Percentiles rank a stretch among this genome's conserved stretches.
Conservation (phyloP, 1,140 invertebrate species). For the Gryllus bimaculatus region DNA sequence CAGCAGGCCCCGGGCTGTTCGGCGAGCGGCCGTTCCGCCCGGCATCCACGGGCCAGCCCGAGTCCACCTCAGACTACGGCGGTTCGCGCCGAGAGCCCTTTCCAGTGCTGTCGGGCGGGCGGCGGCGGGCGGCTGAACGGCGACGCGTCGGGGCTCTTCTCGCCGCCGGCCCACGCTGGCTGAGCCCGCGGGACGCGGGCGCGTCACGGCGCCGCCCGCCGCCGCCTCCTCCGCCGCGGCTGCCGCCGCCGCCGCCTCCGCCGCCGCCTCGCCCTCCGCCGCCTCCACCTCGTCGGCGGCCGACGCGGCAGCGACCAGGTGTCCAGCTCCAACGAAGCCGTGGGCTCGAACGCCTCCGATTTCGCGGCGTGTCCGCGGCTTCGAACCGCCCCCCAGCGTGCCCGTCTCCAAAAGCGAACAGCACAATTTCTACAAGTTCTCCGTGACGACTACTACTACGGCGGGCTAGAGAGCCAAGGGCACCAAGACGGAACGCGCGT, state of each 20-base stretch:
- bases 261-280: slow-evolving; percentile 10
- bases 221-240: not conserved
- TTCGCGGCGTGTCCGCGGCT: not conserved
- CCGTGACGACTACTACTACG: slow-evolving; percentile 20
- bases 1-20: slow-evolving; percentile 10
- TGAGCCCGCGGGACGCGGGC: not conserved
- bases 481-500: slow-evolving; percentile 7
- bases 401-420: slow-evolving; percentile 27
- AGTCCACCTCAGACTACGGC: slow-evolving; percentile 19
- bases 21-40: not conserved
- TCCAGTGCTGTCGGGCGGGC: not conserved
- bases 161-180: not conserved
- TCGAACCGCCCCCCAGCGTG: slow-evolving; percentile 15
- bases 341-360: slow-evolving; percentile 29
- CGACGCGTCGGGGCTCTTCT: not conserved
- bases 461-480: slow-evolving; percentile 12
- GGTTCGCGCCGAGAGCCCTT: not conserved
- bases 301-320: slow-evolving; percentile 53
- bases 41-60: slow-evolving; percentile 11
- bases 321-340: slow-evolving; percentile 59
- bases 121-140: slow-evolving; percentile 8
- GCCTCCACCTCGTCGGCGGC: slow-evolving; percentile 32
- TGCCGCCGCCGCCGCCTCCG: not conserved
- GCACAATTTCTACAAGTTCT: slow-evolving; percentile 21
- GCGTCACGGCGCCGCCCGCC: not conserved